A percentile compares a stretch with the other conserved stretches of the same genome.
Evolutionary conservation across 1,140 invertebrate species (phyloP).

Genomic region (Globodera ellingtonae): DNA sequence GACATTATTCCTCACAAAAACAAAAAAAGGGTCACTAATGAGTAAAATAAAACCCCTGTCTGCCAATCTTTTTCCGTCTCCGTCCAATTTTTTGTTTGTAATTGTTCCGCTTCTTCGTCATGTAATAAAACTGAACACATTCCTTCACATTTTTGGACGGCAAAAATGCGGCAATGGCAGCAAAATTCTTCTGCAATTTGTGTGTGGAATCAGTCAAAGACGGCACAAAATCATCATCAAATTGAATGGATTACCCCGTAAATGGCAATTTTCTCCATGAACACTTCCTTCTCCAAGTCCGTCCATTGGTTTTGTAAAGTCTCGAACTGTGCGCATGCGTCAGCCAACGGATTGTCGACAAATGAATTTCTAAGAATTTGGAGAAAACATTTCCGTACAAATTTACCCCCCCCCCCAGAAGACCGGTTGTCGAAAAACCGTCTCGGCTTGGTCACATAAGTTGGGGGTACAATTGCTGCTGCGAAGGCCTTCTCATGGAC

Average conservation of each 20-base stretch:
- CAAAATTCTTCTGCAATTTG: conserved; percentile 39
- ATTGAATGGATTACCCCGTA: conserved; percentile 25
- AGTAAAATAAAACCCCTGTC: conserved; percentile 23
- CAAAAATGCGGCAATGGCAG: conserved; percentile 45
- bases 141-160: conserved; percentile 36
- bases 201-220: background rate
- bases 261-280: conserved; percentile 34
- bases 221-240: background rate
- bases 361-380: conserved; percentile 28
- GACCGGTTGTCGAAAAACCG: conserved; percentile 36
- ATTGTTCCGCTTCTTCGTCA: conserved; percentile 47
- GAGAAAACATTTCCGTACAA: too few species aligned
- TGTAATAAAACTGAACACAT: conserved; percentile 45
- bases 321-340: conserved; percentile 33
- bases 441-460: conserved; percentile 21
- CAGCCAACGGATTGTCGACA: conserved; percentile 38
- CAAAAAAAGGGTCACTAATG: background rate
- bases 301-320: conserved; percentile 32
- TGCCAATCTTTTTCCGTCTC: conserved; percentile 38
- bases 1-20: background rate
- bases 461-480: conserved; percentile 28
- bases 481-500: conserved; percentile 29
- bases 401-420: background rate
- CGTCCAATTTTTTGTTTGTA: conserved; percentile 42
- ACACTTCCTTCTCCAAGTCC: conserved; percentile 35